Evolutionary conservation across 2,113 vertebrate genomes (phyloP).

Genomic region (Agapornis roseicollis): DNA sequence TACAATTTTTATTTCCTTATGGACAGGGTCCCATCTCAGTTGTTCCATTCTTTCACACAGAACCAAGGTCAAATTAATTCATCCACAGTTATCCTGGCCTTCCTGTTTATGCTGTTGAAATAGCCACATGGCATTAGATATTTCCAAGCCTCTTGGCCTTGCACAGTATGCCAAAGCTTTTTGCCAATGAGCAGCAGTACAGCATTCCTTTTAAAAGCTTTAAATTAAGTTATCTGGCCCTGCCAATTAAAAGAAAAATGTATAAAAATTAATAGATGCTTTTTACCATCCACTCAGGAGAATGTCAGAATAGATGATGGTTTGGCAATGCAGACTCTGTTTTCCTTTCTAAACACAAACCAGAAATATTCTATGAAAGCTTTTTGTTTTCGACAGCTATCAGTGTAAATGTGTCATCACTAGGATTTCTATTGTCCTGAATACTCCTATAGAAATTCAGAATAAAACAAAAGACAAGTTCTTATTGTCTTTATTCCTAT

Average conservation of each 20-base stretch:
- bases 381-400: not conserved
- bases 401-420: not conserved
- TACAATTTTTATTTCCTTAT: constrained; percentile 34
- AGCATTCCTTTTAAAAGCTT: not conserved
- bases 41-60: constrained; percentile 11
- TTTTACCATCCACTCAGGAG: not conserved
- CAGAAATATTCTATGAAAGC: not conserved
- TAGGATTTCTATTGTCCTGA: not conserved
- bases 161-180: not conserved
- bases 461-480: not conserved
- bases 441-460: not conserved
- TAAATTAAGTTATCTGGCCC: not conserved
- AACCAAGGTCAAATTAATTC: constrained; percentile 35
- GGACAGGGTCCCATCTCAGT: not conserved
- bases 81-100: constrained; percentile 9
- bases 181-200: not conserved
- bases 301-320: not conserved
- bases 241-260: not conserved
- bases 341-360: constrained; percentile 1
- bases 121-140: not conserved
- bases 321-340: not conserved
- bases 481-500: not conserved
- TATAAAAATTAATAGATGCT: not conserved
- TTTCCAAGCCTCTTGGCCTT: not conserved
- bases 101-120: constrained; percentile 21